Percentiles rank a stretch among this genome's conserved stretches.
Evolutionary conservation across 2,888 invertebrate genomes (phyloP).

Genomic region (Dolichomitus sp.): DNA sequence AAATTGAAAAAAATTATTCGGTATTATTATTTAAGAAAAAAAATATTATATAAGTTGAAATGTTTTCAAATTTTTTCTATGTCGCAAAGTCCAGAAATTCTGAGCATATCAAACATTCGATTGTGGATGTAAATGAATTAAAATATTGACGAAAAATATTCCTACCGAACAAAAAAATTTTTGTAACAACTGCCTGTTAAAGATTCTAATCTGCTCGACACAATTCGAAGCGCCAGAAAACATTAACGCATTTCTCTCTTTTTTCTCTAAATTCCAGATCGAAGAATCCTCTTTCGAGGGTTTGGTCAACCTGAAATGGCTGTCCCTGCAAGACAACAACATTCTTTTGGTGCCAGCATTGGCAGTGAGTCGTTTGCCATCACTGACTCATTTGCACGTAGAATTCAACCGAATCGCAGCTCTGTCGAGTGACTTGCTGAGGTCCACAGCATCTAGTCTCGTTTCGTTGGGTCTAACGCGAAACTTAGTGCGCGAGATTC

Average conservation of each 20-base stretch:
- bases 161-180: too few relatives aligned
- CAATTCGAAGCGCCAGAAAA: not conserved
- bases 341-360: constrained; percentile 94
- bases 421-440: constrained; percentile 92
- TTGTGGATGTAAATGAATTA: too few relatives aligned
- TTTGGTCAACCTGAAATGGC: constrained; percentile 91
- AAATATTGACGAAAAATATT: too few relatives aligned
- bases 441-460: constrained; percentile 90
- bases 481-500: constrained; percentile 95
- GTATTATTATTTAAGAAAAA: too few relatives aligned
- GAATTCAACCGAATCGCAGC: constrained; percentile 96
- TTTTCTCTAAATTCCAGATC: constrained; percentile 87
- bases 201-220: not conserved
- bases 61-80: too few relatives aligned
- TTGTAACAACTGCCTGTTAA: not conserved
- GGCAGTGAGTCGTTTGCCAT: constrained; percentile 93
- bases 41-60: too few relatives aligned
- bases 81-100: too few relatives aligned
- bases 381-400: constrained; percentile 91
- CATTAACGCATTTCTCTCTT: not conserved
- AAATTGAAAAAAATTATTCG: too few relatives aligned
- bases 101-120: too few relatives aligned
- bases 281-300: constrained; percentile 96
- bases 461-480: constrained; percentile 93
- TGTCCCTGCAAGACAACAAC: constrained; percentile 95